Base-by-base conservation (phyloP, 2,113 vertebrate genomes). In the Pterophyllum scalare region DNA sequence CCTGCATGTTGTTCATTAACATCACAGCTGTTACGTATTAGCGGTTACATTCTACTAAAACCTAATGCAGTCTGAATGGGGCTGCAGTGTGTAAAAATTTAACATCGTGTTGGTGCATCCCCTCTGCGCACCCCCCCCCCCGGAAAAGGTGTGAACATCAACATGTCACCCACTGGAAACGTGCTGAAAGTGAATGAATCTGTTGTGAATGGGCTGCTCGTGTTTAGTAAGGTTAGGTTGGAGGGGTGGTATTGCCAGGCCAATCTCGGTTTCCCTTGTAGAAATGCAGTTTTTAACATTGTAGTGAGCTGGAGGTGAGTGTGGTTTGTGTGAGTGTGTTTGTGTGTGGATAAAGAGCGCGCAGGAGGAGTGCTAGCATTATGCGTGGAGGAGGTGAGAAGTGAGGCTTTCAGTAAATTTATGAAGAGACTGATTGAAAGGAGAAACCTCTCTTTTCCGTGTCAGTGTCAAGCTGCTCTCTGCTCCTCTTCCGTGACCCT, bases 1-100 rank as follows among this genome's bases (percentile, higher is more conserved):
- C 64, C 84, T 81, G 88, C 80, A 58, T 89, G 87, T 85, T 90
- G 85, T 88, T 89, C 83, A 91, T 92, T 91, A 92, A 83, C 77
- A 70, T 72, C 77, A 56, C 93, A 93, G 81, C 87, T 90, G 92
- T 90, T 83, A 3, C n/a, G 75, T 40, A 72, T 93, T 88, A 94
- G 80, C 38, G 75, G 81, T 80, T 75, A 59, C 83, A 77, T 70
- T 35, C 80, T 74, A 12, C 59, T 82, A 76, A 82, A 78, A 79
- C 35, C 77, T 64, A 87, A 79, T 82, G 52, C 70, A 26, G 46
- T 28, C 76, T 65, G 67, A 87, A 67, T 33, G 26, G 54, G 46
- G 62, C 65, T 81, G 12, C 2, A 75, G 77, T 57, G 80, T 82
- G 79, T 82, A 79, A 79, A 75, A 58, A 70, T 67, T 56, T 74